Percentiles rank a stretch among this genome's conserved stretches.
Evolutionary conservation across 2,797 vertebrate genomes (phyloP).

Genomic region (Lutjanus campechanus): DNA sequence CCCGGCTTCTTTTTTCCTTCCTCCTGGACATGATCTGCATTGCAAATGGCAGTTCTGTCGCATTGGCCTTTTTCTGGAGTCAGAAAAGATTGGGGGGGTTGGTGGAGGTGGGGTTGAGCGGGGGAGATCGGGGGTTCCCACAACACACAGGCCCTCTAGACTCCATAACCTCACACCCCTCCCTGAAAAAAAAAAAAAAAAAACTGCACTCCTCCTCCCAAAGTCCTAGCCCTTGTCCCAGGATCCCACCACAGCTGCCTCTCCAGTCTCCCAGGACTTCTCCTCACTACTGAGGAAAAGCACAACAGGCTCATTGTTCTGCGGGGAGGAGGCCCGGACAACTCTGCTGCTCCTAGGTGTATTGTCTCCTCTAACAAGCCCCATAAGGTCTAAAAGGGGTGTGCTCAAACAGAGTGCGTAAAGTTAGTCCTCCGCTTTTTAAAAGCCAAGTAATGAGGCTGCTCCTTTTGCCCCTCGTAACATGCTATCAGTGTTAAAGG

Average conservation of each 20-base stretch:
- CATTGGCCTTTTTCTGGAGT: conserved; percentile 85
- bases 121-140: conserved; percentile 78
- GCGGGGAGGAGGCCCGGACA: conserved; percentile 75
- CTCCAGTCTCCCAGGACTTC: conserved; percentile 82
- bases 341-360: conserved; percentile 71
- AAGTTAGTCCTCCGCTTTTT: conserved; percentile 70
- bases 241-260: conserved; percentile 85
- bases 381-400: conserved; percentile 70
- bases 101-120: conserved; percentile 28
- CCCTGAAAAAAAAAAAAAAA: conserved; percentile 35
- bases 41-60: conserved; percentile 85
- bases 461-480: conserved; percentile 61
- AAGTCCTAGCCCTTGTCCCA: conserved; percentile 70
- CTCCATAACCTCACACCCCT: conserved; percentile 72
- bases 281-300: conserved; percentile 74
- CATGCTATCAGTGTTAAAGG: not conserved
- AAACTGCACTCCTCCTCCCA: conserved; percentile 67
- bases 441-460: conserved; percentile 77
- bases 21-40: conserved; percentile 88
- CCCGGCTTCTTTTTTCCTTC: conserved; percentile 73
- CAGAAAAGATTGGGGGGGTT: conserved; percentile 73
- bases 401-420: conserved; percentile 59
- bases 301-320: conserved; percentile 88
- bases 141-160: conserved; percentile 80
- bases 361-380: conserved; percentile 77